Evolutionary conservation across 2,113 vertebrate species (phyloP), one percentile per base, ranked within the genome.

Genomic region (Lipotes vexillifer): DNA sequence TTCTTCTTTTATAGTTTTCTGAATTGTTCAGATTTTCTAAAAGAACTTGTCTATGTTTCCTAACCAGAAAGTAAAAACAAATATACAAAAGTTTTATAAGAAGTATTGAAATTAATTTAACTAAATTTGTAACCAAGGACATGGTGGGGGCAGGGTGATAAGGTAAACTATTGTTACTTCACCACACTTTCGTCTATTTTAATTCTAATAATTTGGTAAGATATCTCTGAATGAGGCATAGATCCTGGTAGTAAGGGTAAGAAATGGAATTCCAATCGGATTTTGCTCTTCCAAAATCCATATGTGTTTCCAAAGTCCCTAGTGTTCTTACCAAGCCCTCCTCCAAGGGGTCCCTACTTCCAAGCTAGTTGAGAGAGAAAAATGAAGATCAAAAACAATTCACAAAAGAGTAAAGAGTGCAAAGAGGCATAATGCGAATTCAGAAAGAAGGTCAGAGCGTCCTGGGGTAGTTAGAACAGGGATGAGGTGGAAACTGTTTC

Each of bases 401-500:
- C 55, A 59, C 23, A 33, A 78, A 69, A 82, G n/a, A 87, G 61
- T 13, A 21, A 69, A 88, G 7, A 33, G 2, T 55, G 18, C 21
- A 23, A 52, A 83, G 18, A 78, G 41, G 21, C 12, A 31, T 46
- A 17, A 74, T 6, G 44, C 46, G 29, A 92, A 94, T 41, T 93
- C 55, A 41, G 69, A 57, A 59, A 46, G 80, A 72, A 80, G 82
- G 63, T 92, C 63, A 86, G 33, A 27, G 61, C 38, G n/a, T 93
- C 49, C 65, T 33, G 68, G 55, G 44, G 33, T 49, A 74, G 88
- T 75, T 41, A n/a, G 84, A 75, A 44, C 25, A 81, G 69, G 12
- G 65, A 94, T 78, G 87, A 77, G 92, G 44, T 83, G 44, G 93
- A 89, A 96, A 94, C 55, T 68, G 80, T 7, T 29, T 55, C 55